Evolutionary conservation across 2,113 vertebrate species (phyloP).

Genomic region (Peromyscus leucopus): DNA sequence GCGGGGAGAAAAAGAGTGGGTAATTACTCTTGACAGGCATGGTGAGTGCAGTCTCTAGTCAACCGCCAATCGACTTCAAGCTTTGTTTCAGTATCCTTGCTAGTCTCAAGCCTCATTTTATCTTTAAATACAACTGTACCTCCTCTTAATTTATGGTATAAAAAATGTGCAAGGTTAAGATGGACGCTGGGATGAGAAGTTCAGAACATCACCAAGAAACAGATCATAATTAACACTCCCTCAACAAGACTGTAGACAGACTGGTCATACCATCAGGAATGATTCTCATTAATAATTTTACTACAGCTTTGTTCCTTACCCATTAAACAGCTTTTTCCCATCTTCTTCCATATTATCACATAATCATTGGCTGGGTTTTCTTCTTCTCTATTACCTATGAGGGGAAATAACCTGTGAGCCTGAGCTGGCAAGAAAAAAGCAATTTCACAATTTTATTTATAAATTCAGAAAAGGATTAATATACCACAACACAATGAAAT

Average conservation of each 20-base stretch:
- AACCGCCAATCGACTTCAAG: not conserved
- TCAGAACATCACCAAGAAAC: not conserved
- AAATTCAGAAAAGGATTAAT: constrained; percentile 7
- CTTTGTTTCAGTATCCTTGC: not conserved
- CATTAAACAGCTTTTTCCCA: constrained; percentile 71
- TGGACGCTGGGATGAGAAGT: constrained; percentile 3
- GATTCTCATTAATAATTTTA: constrained; percentile 36
- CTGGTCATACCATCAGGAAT: not conserved
- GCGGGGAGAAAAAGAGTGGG: not conserved
- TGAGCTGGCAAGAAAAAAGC: constrained; percentile 30
- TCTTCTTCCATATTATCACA: constrained; percentile 67
- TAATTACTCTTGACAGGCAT: not conserved
- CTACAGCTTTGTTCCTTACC: constrained; percentile 59
- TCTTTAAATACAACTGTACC: constrained; percentile 11
- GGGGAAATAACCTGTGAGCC: constrained; percentile 54
- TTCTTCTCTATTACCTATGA: constrained; percentile 38
- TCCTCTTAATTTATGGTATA: constrained; percentile 1
- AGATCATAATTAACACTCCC: not conserved
- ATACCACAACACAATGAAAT: not conserved
- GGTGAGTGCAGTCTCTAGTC: not conserved
- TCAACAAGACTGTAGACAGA: not conserved
- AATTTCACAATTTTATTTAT: constrained; percentile 28
- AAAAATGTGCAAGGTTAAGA: constrained; percentile 40
- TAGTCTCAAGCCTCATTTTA: not conserved
- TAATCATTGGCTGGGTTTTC: constrained; percentile 58